These are phyloP conservation scores for Zhengitettix transpicula DNA, from an alignment of 2,888 invertebrate genomes.

Conservation along the genomic window DNA sequence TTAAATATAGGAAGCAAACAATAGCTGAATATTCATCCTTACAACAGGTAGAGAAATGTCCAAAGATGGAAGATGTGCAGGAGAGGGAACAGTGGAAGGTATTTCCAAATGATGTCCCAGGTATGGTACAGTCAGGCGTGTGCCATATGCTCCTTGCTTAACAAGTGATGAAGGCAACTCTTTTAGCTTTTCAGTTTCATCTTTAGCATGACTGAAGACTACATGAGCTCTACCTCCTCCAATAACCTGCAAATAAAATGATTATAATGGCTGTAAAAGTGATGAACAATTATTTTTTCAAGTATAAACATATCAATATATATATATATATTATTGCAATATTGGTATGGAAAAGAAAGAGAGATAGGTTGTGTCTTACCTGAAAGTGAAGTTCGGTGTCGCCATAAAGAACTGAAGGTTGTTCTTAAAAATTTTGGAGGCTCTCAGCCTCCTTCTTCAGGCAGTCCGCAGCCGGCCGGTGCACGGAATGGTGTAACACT, in stretches of 20 bases:
- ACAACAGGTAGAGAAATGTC: neutral
- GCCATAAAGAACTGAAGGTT: too few relatives aligned
- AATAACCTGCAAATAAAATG: neutral
- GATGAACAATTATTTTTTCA: too few relatives aligned
- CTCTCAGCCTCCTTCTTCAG: too few relatives aligned
- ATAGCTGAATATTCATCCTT: neutral
- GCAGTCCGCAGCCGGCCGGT: too few relatives aligned
- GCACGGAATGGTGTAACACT: too few relatives aligned
- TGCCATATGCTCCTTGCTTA: conserved; percentile 27
- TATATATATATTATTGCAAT: too few relatives aligned
- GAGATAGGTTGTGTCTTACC: too few relatives aligned
- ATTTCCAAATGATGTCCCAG: conserved; percentile 40
- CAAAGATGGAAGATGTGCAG: neutral
- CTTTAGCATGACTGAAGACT: neutral
- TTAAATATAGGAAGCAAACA: neutral
- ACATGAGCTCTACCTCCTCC: neutral
- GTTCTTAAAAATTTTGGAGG: too few relatives aligned
- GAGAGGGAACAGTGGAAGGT: conserved; percentile 21
- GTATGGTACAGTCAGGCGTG: conserved; percentile 34
- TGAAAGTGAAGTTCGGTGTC: too few relatives aligned
- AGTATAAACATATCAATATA: too few relatives aligned
- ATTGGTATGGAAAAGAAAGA: too few relatives aligned
- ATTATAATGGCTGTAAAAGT: neutral
- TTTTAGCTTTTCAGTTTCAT: neutral
- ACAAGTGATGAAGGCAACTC: neutral